Percentiles rank a stretch among this genome's conserved stretches.
Evolutionary conservation across 2,797 vertebrate genomes (phyloP).

Genomic region (Spondyliosoma cantharus): DNA sequence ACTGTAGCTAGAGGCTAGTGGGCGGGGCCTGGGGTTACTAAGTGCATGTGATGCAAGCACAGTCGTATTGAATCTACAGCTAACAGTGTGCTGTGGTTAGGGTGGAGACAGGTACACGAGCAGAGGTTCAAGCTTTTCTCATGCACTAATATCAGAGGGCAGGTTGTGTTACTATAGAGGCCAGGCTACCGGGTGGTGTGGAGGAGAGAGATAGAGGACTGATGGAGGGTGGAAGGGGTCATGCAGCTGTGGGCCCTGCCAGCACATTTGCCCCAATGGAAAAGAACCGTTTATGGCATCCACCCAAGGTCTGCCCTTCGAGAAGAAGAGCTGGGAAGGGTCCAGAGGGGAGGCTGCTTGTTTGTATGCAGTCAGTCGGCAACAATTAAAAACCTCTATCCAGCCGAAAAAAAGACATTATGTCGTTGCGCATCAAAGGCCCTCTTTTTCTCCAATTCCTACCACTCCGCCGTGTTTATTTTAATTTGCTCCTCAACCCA

Average conservation of each 20-base stretch:
- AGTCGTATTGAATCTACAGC: slow-evolving; percentile 31
- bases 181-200: slow-evolving; percentile 44
- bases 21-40: slow-evolving; percentile 63
- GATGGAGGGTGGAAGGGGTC: slow-evolving; percentile 40
- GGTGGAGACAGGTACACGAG: slow-evolving; percentile 65
- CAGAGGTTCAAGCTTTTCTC: slow-evolving; percentile 38
- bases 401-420: slow-evolving; percentile 75
- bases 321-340: slow-evolving; percentile 79
- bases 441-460: slow-evolving; percentile 55
- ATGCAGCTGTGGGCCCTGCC: slow-evolving; percentile 76
- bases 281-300: slow-evolving; percentile 84
- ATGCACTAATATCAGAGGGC: slow-evolving; percentile 43
- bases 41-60: slow-evolving; percentile 56
- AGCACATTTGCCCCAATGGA: slow-evolving; percentile 78
- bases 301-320: slow-evolving; percentile 83
- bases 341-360: slow-evolving; percentile 80
- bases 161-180: slow-evolving; percentile 64
- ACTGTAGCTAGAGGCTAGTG: slow-evolving; percentile 46
- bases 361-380: slow-evolving; percentile 80
- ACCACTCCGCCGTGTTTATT: slow-evolving; percentile 58
- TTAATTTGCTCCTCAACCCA: slow-evolving; percentile 42
- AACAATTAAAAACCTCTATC: slow-evolving; percentile 76
- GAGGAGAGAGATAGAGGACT: slow-evolving; percentile 48
- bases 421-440: slow-evolving; percentile 61
- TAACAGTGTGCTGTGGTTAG: slow-evolving; percentile 30